phyloP scores from a whole-genome alignment of 2,888 invertebrate genomes.

The Amiota mariae region DNA sequence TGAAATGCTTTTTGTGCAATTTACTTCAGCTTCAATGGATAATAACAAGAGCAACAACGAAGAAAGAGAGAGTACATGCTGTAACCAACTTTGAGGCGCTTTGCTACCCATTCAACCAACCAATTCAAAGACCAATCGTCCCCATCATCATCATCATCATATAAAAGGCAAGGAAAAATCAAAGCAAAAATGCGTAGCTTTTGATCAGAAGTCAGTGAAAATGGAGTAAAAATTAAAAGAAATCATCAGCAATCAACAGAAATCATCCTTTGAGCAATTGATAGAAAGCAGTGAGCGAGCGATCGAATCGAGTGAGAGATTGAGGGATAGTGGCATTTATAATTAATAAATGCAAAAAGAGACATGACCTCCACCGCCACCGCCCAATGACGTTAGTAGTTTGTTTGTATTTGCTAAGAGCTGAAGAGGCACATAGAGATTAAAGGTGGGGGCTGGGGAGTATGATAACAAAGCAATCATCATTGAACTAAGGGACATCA shows the following conservation, averaged over 20 bases:
- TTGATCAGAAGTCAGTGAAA: not conserved
- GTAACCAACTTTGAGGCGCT: conserved; percentile 16
- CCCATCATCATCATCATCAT: not conserved
- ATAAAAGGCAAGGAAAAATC: conserved; percentile 14
- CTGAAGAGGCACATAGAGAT: not conserved
- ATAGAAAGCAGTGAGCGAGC: not conserved
- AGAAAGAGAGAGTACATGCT: not conserved
- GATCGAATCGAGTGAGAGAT: conserved; percentile 28
- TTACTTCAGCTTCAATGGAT: conserved; percentile 61
- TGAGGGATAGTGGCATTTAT: conserved; percentile 55
- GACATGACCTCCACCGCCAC: not conserved
- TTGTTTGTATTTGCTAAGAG: not conserved
- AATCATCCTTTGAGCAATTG: conserved; percentile 33
- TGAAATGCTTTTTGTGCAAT: conserved; percentile 61
- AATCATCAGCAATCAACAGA: conserved; percentile 57
- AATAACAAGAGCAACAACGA: conserved; percentile 50
- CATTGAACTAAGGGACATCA: not conserved
- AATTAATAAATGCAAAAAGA: conserved; percentile 56
- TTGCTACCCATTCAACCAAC: not conserved
- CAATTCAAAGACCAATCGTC: not conserved
- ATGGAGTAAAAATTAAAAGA: conserved; percentile 49
- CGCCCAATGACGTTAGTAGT: not conserved
- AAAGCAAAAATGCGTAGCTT: not conserved
- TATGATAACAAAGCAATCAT: conserved; percentile 65
- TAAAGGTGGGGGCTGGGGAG: not conserved